Conservation (phyloP, 2,113 vertebrate species). For the Mormyrus lacerda region DNA sequence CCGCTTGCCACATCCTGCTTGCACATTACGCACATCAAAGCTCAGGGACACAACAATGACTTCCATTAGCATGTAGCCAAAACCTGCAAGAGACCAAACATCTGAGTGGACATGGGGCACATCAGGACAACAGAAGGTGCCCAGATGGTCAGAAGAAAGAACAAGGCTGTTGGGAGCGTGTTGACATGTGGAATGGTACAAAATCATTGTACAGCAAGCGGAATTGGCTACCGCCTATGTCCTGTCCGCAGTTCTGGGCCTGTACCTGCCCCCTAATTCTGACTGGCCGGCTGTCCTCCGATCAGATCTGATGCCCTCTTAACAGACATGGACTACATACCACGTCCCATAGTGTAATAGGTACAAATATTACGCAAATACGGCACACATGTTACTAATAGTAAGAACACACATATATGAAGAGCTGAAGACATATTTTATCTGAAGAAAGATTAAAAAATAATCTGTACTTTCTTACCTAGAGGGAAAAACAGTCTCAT, state of each 20-base stretch:
- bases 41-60: background rate
- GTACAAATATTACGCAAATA: background rate
- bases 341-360: background rate
- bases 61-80: background rate
- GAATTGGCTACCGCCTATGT: background rate
- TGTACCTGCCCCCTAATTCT: constrained; percentile 18
- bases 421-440: too few relatives aligned
- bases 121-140: constrained; percentile 11
- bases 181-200: constrained; percentile 14
- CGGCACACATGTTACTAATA: background rate
- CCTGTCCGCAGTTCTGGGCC: background rate
- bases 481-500: background rate
- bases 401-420: background rate
- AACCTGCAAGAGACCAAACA: background rate
- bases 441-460: background rate
- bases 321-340: background rate
- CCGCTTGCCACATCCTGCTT: background rate
- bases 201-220: background rate
- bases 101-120: background rate
- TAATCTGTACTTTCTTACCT: background rate
- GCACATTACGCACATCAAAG: background rate
- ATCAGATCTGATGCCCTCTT: background rate
- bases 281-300: background rate
- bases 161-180: background rate
- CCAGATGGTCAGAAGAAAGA: constrained; percentile 3